Base-by-base conservation (phyloP, 2,797 vertebrate species). In the Rhinoraja longicauda region DNA sequence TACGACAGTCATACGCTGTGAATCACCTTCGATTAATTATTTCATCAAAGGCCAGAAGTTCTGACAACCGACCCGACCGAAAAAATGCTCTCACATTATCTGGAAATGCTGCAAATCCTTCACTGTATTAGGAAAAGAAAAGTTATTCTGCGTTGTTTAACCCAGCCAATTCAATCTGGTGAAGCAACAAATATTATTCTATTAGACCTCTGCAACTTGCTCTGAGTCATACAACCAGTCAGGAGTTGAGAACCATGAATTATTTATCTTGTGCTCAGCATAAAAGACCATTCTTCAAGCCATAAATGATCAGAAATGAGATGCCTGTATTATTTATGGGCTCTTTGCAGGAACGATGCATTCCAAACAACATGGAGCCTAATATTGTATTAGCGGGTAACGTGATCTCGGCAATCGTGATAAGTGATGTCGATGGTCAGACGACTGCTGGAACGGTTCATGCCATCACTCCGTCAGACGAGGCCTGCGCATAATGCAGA, bases 231-330 rank as follows among this genome's bases (percentile, higher is more conserved):
- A 93, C 45, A 21, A 94, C 94, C 93, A n/a, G 93, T 84, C 93
- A 95, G 26, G 53, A 95, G 94, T 94, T 93, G 21, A 10, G 39
- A 0, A 94, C 94, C 2, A 92, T 95, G 64, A 94, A 94, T 95
- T 94, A 95, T 95, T 94, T 93, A 94, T 94, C 75, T 94, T 94
- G 94, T 94, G 72, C 94, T 94, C 67, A 15, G 10, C 70, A 53
- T 73, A 92, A 92, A 4, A 75, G 67, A 39, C 70, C 72, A 92
- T 5, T 94, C 93, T 90, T 70, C 93, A 93, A 94, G 9, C 24
- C 73, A 93, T 94, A 94, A 95, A 94, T 94, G 94, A 94, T 93
- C 93, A 92, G 39, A 75, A 75, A 70, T 73, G 24, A 92, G 90
- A 75, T 45, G 39, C 32, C 53, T 36, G 13, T 92, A 72, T 26